Conservation (phyloP, 2,113 vertebrate species). For the Xiphophorus hellerii region DNA sequence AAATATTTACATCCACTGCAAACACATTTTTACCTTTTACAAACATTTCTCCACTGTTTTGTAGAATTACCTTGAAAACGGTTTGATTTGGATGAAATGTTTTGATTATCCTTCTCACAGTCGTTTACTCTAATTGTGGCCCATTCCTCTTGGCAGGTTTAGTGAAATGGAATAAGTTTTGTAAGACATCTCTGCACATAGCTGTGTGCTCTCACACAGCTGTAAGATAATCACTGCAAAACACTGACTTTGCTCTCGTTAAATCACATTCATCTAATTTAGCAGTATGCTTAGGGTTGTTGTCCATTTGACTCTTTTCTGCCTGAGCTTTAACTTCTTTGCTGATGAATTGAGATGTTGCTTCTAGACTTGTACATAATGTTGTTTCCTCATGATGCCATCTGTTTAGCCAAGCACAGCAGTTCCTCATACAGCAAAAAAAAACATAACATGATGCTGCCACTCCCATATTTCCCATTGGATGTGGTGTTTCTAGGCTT, state of each 20-base stretch:
- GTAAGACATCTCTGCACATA: neutral
- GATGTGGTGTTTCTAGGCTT: neutral
- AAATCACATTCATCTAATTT: neutral
- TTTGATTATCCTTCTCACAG: too few species aligned
- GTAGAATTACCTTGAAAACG: too few species aligned
- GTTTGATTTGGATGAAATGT: too few species aligned
- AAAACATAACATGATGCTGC: neutral
- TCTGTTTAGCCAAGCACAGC: neutral
- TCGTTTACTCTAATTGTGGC: neutral
- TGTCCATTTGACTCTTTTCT: neutral
- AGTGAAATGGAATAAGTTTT: neutral
- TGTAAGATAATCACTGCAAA: neutral
- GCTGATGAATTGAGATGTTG: too few species aligned
- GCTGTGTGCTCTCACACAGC: too few species aligned
- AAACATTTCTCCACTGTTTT: neutral
- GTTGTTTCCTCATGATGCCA: neutral
- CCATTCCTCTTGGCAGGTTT: neutral
- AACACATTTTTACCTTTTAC: neutral
- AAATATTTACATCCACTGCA: neutral
- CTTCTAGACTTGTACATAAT: neutral
- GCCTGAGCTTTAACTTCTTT: too few species aligned
- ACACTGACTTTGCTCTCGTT: neutral
- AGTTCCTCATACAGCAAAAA: neutral
- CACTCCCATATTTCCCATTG: neutral
- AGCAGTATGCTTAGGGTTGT: neutral